Evolutionary conservation across 2,113 vertebrate genomes (phyloP), one percentile per base, ranked within the genome.

Genomic region (Eretmochelys imbricata): DNA sequence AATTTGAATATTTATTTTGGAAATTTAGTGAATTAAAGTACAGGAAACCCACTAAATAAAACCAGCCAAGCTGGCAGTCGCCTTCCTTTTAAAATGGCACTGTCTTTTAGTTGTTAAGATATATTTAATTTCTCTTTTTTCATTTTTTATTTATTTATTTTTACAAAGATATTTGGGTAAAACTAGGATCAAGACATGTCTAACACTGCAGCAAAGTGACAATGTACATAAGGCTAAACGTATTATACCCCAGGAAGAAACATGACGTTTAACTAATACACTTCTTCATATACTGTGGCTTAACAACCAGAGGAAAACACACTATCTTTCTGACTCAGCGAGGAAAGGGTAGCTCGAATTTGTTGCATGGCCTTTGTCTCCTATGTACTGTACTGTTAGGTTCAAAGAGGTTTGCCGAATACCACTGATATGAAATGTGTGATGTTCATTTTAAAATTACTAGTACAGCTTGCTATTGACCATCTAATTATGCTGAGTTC

Each of bases 401-500:
- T 82, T 87, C 96, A 78, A 95, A 95, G 95, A 88, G 94, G 49
- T 87, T 91, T 54, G 19, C 94, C 89, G 38, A 97, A 97, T 91
- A 97, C 96, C 91, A 92, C 88, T 95, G 97, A 98, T 94, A 97
- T 97, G 96, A 98, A 97, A 98, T 94, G 97, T 98, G 98, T 97
- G 98, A 97, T 96, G 97, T 94, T 98, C 97, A 98, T 98, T 98
- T 98, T 97, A 98, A 98, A 98, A 98, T 99, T 98, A 99, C 98
- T 98, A 97, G 97, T 97, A 96, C 94, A 97, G 97, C 92, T 98
- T 97, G 97, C 97, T 99, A 99, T 99, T 99, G 99, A 98, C 98
- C 98, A 98, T 97, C 98, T 98, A 98, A 99, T 99, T 99, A 99
- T 98, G 98, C 98, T 85, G 97, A 98, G 98, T 99, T 99, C 98